Conservation (phyloP, 2,797 vertebrate genomes). For the Urosaurus nigricauda region DNA sequence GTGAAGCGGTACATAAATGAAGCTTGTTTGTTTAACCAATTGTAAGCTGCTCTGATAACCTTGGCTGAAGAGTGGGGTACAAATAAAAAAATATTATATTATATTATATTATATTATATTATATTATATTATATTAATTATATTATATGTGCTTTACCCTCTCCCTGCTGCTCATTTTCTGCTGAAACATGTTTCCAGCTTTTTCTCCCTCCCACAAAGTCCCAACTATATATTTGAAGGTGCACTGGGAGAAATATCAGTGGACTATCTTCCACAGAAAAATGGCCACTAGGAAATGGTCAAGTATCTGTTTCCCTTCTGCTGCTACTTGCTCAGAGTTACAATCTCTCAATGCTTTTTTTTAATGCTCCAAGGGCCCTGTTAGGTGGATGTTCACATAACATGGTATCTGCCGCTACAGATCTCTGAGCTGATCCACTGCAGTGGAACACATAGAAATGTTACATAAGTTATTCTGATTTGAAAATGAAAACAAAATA, state of each 20-base stretch:
- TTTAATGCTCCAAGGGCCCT: not conserved
- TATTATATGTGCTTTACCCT: not conserved
- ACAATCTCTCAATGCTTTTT: not conserved
- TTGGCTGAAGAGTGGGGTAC: no score
- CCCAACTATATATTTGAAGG: not conserved
- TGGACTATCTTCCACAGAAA: not conserved
- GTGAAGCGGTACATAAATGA: no score
- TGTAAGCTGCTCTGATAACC: no score
- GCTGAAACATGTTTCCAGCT: not conserved
- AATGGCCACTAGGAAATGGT: not conserved
- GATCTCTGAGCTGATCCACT: slow-evolving; percentile 2
- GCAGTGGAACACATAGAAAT: not conserved
- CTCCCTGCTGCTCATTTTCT: not conserved
- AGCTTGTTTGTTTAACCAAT: no score
- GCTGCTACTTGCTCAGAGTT: not conserved
- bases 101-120: no score
- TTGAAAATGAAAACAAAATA: not conserved
- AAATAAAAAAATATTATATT: no score
- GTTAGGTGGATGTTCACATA: not conserved
- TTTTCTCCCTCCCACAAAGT: no score
- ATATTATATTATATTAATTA: no score
- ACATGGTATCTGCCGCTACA: not conserved
- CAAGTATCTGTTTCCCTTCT: not conserved
- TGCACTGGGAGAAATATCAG: not conserved
- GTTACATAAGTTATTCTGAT: not conserved